These are phyloP conservation scores for Drosophila basisetae DNA, from an alignment of 2,888 invertebrate species.

Conservation along the genomic window DNA sequence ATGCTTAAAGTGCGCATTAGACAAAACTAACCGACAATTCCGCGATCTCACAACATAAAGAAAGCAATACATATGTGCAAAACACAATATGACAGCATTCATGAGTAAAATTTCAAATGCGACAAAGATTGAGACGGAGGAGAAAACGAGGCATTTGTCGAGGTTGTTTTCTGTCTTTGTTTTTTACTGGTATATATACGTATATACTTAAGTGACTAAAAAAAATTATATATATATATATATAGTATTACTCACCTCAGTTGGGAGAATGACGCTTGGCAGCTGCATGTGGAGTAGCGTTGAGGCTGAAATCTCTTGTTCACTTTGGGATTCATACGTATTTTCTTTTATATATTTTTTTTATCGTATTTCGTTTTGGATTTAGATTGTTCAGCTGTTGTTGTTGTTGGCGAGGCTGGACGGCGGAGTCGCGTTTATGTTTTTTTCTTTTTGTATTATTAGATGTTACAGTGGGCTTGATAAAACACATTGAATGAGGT, in stretches of 20 bases:
- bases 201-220: neutral
- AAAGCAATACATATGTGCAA: neutral
- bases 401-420: constrained; percentile 36
- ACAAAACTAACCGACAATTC: constrained; percentile 16
- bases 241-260: constrained; percentile 64
- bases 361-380: constrained; percentile 11
- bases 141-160: constrained; percentile 24
- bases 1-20: constrained; percentile 25
- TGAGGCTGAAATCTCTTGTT: constrained; percentile 29
- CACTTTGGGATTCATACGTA: constrained; percentile 8
- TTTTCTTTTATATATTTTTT: constrained; percentile 1
- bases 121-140: constrained; percentile 1
- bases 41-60: neutral
- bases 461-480: constrained; percentile 37
- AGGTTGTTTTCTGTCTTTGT: neutral
- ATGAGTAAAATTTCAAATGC: constrained; percentile 7
- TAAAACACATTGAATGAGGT: constrained; percentile 55
- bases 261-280: constrained; percentile 48
- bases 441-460: constrained; percentile 21
- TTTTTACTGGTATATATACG: neutral
- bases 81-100: constrained; percentile 28
- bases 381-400: constrained; percentile 3
- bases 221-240: neutral
- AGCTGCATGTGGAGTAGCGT: constrained; percentile 44
- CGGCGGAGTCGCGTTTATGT: constrained; percentile 59